Evolutionary conservation across 2,888 invertebrate species (phyloP).

Genomic region (Nomada ruficornis): DNA sequence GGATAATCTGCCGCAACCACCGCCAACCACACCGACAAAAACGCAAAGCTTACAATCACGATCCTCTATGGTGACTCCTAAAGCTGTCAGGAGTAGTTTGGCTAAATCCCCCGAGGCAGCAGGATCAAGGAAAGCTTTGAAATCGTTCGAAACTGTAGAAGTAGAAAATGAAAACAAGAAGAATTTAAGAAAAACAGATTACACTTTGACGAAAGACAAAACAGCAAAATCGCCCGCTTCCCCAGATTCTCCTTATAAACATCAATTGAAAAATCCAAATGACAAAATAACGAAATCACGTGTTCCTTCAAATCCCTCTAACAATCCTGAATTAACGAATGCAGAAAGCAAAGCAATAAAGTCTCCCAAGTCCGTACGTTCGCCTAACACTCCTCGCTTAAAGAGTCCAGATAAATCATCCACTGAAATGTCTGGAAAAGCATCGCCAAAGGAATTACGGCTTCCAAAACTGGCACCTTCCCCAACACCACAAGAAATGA

Average conservation of each 20-base stretch:
- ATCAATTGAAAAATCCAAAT: not conserved
- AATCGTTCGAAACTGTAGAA: slow-evolving; percentile 7
- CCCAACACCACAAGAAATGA: slow-evolving; percentile 50
- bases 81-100: slow-evolving; percentile 75
- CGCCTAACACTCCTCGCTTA: slow-evolving; percentile 33
- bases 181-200: slow-evolving; percentile 22
- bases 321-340: not conserved
- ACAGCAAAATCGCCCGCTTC: not conserved
- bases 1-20: slow-evolving; percentile 75
- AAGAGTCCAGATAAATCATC: slow-evolving; percentile 64
- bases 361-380: not conserved
- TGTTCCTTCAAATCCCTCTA: slow-evolving; percentile 1
- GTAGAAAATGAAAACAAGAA: slow-evolving; percentile 6
- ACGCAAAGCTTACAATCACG: slow-evolving; percentile 69
- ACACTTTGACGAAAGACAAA: slow-evolving; percentile 34
- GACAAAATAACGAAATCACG: not conserved
- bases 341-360: not conserved
- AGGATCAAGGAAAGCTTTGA: slow-evolving; percentile 22
- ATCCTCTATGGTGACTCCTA: slow-evolving; percentile 74
- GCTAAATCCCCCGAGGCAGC: slow-evolving; percentile 71
- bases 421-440: slow-evolving; percentile 47
- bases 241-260: not conserved
- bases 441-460: slow-evolving; percentile 70
- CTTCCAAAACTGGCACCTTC: slow-evolving; percentile 72
- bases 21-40: slow-evolving; percentile 79